Conservation (phyloP, 2,113 vertebrate species). For the Eublepharis macularius region DNA sequence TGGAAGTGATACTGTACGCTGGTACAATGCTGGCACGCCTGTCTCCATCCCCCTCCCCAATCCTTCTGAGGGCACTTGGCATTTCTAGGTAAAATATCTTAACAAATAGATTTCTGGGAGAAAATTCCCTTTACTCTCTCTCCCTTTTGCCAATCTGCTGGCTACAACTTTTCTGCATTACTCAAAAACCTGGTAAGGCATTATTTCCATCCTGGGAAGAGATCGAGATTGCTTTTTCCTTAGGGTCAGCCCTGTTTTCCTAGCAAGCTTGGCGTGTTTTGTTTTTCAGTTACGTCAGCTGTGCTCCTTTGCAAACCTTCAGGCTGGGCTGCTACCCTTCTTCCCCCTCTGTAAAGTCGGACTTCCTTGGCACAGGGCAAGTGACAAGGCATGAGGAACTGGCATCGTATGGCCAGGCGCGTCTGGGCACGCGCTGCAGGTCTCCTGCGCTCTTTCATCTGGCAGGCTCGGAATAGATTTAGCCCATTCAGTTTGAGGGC, state of each 20-base stretch:
- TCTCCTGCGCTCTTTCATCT: fast-evolving
- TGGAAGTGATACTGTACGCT: no score
- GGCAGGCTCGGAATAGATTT: fast-evolving
- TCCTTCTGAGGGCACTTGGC: no score
- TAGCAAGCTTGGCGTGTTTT: background rate
- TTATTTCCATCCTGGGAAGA: background rate
- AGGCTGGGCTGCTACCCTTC: fast-evolving
- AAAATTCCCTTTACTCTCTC: no score
- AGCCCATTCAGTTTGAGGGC: background rate
- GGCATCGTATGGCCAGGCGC: background rate
- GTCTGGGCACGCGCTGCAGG: background rate
- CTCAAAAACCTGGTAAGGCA: background rate
- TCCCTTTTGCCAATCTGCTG: no score
- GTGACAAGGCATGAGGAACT: background rate
- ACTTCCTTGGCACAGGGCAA: fast-evolving
- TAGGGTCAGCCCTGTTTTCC: no score
- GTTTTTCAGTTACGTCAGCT: background rate
- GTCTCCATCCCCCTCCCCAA: no score
- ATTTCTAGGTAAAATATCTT: no score
- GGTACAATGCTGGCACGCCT: no score
- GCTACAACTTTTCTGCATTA: background rate
- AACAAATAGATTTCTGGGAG: no score
- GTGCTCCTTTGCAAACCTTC: background rate
- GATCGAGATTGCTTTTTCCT: background rate
- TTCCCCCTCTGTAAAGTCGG: fast-evolving